phyloP scores from a whole-genome alignment of 1,140 invertebrate genomes.

The Cherax destructor region DNA sequence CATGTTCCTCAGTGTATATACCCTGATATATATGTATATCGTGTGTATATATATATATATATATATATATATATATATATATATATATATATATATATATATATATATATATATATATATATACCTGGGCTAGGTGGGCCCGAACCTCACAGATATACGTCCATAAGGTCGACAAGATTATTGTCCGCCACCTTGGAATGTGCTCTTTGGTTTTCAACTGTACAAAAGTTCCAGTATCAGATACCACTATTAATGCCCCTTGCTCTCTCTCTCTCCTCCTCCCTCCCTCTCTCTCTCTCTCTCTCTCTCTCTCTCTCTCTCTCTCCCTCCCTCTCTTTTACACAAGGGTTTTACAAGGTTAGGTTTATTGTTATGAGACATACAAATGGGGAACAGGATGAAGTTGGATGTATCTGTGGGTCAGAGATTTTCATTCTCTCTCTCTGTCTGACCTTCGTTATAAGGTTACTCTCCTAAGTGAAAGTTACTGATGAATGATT shows the following conservation, averaged over 20 bases:
- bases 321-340: too few relatives aligned
- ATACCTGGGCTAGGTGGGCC: neutral
- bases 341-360: too few relatives aligned
- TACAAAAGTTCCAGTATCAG: neutral
- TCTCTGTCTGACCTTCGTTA: neutral
- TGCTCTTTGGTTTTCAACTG: neutral
- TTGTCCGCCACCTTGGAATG: neutral
- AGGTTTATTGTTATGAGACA: too few relatives aligned
- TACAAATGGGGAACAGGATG: too few relatives aligned
- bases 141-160: neutral
- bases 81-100: neutral
- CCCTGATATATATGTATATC: too few relatives aligned
- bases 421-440: neutral
- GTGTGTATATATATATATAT: slow-evolving; percentile 33
- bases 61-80: slow-evolving; percentile 43
- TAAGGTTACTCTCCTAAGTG: too few relatives aligned
- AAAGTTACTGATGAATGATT: too few relatives aligned
- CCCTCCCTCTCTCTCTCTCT: neutral
- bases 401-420: too few relatives aligned
- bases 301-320: neutral
- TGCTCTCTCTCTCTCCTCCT: neutral
- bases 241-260: neutral
- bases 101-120: neutral
- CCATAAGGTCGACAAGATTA: neutral
- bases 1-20: neutral